phyloP scores from a whole-genome alignment of 1,140 invertebrate genomes.

The Spodoptera frugiperda region DNA sequence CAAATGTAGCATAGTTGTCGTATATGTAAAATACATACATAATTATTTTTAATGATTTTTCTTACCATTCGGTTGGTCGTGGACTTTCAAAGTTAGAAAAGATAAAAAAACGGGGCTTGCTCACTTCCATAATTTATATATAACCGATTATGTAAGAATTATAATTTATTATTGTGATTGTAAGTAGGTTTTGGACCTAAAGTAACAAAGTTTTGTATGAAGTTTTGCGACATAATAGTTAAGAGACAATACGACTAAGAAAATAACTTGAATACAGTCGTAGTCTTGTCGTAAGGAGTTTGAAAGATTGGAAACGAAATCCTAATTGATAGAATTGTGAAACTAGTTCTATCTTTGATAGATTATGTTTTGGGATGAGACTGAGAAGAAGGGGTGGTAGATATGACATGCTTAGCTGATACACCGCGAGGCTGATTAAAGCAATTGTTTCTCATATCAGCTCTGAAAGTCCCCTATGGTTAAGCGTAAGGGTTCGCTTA shows the following conservation, averaged over 20 bases:
- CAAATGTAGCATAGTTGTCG: conserved; percentile 26
- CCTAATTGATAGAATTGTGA: conserved; percentile 29
- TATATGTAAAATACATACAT: conserved; percentile 14
- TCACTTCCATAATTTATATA: conserved; percentile 66
- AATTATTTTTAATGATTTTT: conserved; percentile 15
- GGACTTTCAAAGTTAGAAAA: conserved; percentile 48
- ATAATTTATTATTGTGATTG: conserved; percentile 46
- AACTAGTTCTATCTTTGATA: conserved; percentile 32
- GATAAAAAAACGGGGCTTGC: conserved; percentile 60
- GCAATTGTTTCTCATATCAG: conserved; percentile 56
- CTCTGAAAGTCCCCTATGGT: conserved; percentile 37
- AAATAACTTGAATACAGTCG: conserved; percentile 2
- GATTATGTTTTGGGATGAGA: conserved; percentile 53
- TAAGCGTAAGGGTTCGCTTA: conserved; percentile 48
- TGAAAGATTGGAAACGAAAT: conserved; percentile 17
- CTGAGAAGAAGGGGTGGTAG: conserved; percentile 47
- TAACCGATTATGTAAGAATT: conserved; percentile 47
- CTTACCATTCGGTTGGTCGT: conserved; percentile 50
- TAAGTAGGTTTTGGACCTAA: conserved; percentile 42
- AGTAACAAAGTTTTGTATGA: conserved; percentile 44
- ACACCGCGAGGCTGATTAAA: conserved; percentile 49
- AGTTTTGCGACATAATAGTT: conserved; percentile 19
- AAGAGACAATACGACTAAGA: conserved; percentile 6
- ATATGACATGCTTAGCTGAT: conserved; percentile 51
- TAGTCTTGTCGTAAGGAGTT: conserved; percentile 16